Evolutionary conservation across 2,797 vertebrate species (phyloP), one percentile per base, ranked within the genome.

Genomic region (Gephyroberyx darwinii): DNA sequence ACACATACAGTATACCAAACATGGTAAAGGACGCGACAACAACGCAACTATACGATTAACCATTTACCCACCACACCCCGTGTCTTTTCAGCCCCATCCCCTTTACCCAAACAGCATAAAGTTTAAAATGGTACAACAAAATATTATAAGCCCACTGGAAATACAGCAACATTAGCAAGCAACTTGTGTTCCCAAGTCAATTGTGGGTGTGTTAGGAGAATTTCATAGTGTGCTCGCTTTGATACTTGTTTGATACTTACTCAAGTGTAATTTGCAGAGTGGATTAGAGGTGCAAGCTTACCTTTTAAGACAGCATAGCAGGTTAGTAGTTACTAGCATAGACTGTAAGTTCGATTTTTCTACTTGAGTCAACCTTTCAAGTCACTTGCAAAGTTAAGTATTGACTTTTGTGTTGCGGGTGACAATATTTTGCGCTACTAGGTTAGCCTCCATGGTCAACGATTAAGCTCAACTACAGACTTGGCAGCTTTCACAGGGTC

Each of bases 1-100:
- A 69, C 53, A 71, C 50, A 51, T 30, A 12, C 10, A 41, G 10
- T 30, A 26, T 1, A 75, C 39, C 5, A 48, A 51, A 50, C 16
- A 1, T 48, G 62, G 65, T 39, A 65, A n/a, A 67, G 16, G 39
- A 13, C 9, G 1, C 17, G 5, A 13, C 14, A 37, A 13, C 14
- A 37, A 10, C 17, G 43, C 22, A 19, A 53, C 20, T 13, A 26
- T 5, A 10, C 26, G 22, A 52, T n/a, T n/a, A 22, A 48, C 10
- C 31, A 53, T 53, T 52, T 52, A 1, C 33, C 13, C 10, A 19
- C 31, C 31, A 17, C 14, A 33, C 16, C 48, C 10, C 48, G 6
- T 20, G 12, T 33, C 22, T 5, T 16, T 16, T 16, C n/a, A 9
- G 19, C 30, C 48, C 10, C 48, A 12, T 20, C 30, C 48, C 10